Conservation (phyloP, 2,797 vertebrate genomes). For the Muraenolepis orangiensis region DNA sequence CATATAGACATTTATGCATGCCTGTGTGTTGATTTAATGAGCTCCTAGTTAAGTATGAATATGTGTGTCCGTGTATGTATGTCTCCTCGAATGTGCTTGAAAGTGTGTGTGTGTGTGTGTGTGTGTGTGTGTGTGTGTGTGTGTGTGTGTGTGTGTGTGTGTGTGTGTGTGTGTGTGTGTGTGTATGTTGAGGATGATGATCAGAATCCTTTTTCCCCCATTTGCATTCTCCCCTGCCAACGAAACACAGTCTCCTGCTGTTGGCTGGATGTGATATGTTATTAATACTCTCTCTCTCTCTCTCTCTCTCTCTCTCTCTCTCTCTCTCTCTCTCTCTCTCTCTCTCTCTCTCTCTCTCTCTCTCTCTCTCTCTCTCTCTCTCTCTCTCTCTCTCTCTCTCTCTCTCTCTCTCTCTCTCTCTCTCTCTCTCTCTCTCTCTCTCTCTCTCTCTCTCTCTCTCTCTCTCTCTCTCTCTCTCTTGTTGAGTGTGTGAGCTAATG, state of each 20-base stretch:
- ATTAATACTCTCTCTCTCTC: not conserved
- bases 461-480: not conserved
- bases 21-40: not conserved
- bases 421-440: not conserved
- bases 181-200: not conserved
- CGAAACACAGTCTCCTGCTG: not conserved
- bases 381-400: not conserved
- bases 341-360: not conserved
- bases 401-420: not conserved
- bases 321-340: not conserved
- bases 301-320: no score
- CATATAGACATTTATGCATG: not conserved
- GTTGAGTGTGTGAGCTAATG: no score
- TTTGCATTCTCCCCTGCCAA: not conserved
- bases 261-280: not conserved
- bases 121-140: not conserved
- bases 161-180: not conserved
- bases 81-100: conserved; percentile 16
- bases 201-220: not conserved
- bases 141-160: not conserved
- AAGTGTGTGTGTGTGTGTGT: not conserved
- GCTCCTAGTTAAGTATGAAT: not conserved
- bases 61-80: not conserved
- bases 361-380: not conserved
- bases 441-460: not conserved